Evolutionary conservation across 92 coral and sea anemone species (phyloP), one percentile per base, ranked within the genome.

Genomic region (Palythoa grandiflora): DNA sequence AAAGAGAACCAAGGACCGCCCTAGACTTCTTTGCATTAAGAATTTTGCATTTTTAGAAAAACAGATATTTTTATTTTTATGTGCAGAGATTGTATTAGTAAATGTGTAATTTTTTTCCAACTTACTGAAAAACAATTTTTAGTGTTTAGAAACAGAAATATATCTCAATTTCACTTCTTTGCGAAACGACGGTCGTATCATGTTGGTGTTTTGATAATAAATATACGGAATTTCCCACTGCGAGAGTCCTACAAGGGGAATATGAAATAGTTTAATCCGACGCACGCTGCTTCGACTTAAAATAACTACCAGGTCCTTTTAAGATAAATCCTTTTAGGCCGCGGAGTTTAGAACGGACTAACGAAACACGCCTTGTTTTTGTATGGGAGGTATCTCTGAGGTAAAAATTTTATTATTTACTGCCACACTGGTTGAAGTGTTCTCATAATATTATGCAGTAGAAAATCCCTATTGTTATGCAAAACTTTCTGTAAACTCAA

Each of bases 401-500:
- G 71, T n/a, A 36, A 38, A 79, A 60, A 1, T 78, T 57, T 60
- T 37, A 12, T 38, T 44, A 48, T 48, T 65, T 28, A 28, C 28
- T 28, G 28, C 28, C 28, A 28, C 28, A 19, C n/a, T 66, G 40
- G 16, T 57, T 35, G 75, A 81, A 68, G 2, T 10, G 11, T 38
- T 48, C 50, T 51, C 28, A 63, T 9, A 44, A 78, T 63, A 65
- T 80, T 36, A 21, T 50, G 39, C 54, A 60, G 70, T 44, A 37
- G 38, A 10, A 48, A 9, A 47, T 40, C 65, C 35, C 86, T 28
- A 81, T 81, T 81, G 75, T 81, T 21, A 81, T 81, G 86, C 54
- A 66, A 81, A 81, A 63, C 2, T 44, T 48, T 71, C 38, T 66
- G 11, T 66, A 79, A 80, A 11, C 74, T 40, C 44, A 71, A 65